These are phyloP conservation scores for Nemurella pictetii DNA, from an alignment of 2,888 invertebrate genomes.

Conservation along the genomic window DNA sequence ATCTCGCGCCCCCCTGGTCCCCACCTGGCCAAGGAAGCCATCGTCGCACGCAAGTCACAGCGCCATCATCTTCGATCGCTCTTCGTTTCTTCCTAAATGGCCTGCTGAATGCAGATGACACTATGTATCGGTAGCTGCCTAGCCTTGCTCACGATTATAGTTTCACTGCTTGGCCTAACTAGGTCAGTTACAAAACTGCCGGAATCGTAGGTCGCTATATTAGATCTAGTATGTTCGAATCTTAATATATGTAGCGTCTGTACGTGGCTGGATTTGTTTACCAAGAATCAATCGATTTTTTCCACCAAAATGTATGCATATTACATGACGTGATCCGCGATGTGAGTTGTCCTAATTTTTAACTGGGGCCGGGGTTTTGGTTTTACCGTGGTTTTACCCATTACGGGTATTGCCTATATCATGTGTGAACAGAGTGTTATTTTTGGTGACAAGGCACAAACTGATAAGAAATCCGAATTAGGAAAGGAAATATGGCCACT, in stretches of 20 bases:
- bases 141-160: background rate
- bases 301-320: background rate
- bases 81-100: background rate
- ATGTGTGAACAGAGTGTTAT: background rate
- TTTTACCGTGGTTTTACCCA: too few species aligned
- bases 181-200: constrained; percentile 18
- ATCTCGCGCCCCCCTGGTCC: too few species aligned
- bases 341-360: background rate
- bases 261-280: background rate
- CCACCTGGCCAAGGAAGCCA: too few species aligned
- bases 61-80: background rate
- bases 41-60: background rate
- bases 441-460: background rate
- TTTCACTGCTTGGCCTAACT: constrained; percentile 6
- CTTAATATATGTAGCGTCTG: background rate
- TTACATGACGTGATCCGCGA: background rate
- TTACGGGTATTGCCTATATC: too few species aligned
- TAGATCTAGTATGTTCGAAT: too few species aligned
- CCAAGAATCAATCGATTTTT: background rate
- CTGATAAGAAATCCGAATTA: background rate
- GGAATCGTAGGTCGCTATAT: background rate
- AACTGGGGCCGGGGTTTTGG: background rate
- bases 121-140: background rate
- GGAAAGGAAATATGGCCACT: background rate
- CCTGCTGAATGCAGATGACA: background rate